Evolutionary conservation across 2,113 vertebrate genomes (phyloP).

Genomic region (Perca fluviatilis): DNA sequence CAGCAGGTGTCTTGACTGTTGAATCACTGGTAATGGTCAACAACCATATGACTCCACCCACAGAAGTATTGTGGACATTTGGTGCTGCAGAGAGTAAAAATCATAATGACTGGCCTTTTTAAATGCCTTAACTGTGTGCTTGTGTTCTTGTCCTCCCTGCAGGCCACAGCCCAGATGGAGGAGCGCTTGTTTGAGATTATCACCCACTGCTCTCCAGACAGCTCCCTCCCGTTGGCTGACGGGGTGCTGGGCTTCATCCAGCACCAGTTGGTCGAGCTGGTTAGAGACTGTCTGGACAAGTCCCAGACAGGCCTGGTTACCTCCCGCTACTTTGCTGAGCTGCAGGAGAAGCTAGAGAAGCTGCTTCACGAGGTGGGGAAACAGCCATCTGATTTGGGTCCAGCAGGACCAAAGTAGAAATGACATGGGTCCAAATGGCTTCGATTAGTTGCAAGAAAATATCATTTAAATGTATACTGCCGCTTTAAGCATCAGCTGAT

Average conservation of each 20-base stretch:
- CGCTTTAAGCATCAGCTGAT: slow-evolving; percentile 7
- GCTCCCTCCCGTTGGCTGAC: slow-evolving; percentile 91
- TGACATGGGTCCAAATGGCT: background rate
- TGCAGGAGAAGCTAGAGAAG: slow-evolving; percentile 97
- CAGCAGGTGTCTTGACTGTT: slow-evolving; percentile 14
- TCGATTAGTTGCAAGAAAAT: background rate
- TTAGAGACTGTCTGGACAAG: slow-evolving; percentile 96
- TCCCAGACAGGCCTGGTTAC: slow-evolving; percentile 93
- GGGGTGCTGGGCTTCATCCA: slow-evolving; percentile 98
- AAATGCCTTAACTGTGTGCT: slow-evolving; percentile 35
- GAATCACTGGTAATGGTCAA: background rate
- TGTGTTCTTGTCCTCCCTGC: slow-evolving; percentile 45
- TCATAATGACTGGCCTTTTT: background rate
- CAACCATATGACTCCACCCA: slow-evolving; percentile 4
- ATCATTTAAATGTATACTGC: background rate
- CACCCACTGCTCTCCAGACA: slow-evolving; percentile 87
- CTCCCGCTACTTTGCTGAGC: slow-evolving; percentile 95
- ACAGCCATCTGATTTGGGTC: background rate
- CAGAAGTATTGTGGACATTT: slow-evolving; percentile 10
- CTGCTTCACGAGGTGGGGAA: slow-evolving; percentile 91
- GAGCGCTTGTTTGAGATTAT: slow-evolving; percentile 93
- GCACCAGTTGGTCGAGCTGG: slow-evolving; percentile 96
- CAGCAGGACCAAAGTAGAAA: background rate
- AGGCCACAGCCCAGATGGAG: slow-evolving; percentile 99
- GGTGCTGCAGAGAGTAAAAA: background rate